A percentile compares a stretch with the other conserved stretches of the same genome.
phyloP scores from a whole-genome alignment of 2,113 vertebrate genomes.

The Sclerurus mexicanus region DNA sequence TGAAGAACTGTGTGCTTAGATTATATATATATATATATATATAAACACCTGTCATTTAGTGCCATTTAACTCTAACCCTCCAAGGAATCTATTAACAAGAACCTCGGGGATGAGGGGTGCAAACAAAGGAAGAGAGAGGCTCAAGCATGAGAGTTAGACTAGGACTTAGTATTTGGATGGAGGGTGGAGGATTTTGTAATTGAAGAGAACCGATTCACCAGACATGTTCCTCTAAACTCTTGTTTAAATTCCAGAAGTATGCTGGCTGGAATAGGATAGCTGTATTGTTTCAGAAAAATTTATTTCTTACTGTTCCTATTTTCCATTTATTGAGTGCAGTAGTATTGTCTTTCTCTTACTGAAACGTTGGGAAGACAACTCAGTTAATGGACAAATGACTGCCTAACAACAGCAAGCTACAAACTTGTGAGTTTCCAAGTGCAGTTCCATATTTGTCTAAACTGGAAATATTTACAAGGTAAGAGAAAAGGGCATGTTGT shows the following conservation, averaged over 20 bases:
- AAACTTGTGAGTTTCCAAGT: background rate
- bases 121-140: background rate
- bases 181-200: background rate
- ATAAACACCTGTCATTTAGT: background rate
- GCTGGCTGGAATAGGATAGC: background rate
- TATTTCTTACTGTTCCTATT: background rate
- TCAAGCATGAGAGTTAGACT: background rate
- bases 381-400: background rate
- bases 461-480: background rate
- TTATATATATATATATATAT: too few species aligned
- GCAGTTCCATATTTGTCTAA: background rate
- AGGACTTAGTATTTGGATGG: background rate
- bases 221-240: background rate
- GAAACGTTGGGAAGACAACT: background rate
- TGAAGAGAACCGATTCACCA: background rate
- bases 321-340: background rate
- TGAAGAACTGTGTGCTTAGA: background rate
- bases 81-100: background rate
- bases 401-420: background rate
- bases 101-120: background rate
- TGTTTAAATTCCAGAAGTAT: background rate
- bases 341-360: background rate
- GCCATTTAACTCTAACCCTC: fast-evolving
- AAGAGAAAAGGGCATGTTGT: background rate
- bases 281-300: background rate